Evolutionary conservation across 2,888 invertebrate genomes (phyloP).

Genomic region (Idaea biselata): DNA sequence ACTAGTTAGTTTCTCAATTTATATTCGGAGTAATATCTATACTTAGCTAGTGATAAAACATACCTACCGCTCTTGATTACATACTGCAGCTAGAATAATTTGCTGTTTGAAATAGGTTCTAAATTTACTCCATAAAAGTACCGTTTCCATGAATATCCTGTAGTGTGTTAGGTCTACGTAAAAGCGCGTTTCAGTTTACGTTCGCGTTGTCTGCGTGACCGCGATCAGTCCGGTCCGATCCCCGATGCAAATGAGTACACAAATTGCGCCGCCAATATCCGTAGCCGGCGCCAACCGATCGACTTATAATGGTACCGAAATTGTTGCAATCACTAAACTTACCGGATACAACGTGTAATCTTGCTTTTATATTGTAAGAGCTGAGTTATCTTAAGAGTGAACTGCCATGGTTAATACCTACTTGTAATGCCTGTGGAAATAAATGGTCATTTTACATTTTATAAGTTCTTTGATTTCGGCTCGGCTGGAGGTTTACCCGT

Average conservation of each 20-base stretch:
- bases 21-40: too few species aligned
- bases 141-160: conserved; percentile 16
- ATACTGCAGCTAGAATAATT: too few species aligned
- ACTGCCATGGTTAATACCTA: background rate
- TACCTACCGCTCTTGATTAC: too few species aligned
- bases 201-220: conserved; percentile 66
- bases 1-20: too few species aligned
- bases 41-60: too few species aligned
- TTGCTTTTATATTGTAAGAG: background rate
- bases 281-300: conserved; percentile 61
- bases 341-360: conserved; percentile 27
- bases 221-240: too few species aligned
- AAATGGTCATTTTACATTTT: too few species aligned
- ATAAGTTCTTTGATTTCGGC: too few species aligned
- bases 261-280: conserved; percentile 68
- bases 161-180: conserved; percentile 29
- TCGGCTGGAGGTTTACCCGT: too few species aligned
- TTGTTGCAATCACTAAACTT: conserved; percentile 48
- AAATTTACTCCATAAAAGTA: too few species aligned
- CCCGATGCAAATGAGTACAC: conserved; percentile 65
- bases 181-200: conserved; percentile 55
- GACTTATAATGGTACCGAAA: conserved; percentile 63
- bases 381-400: background rate
- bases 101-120: too few species aligned
- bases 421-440: background rate